phyloP scores from a whole-genome alignment of 2,888 invertebrate genomes.

The Temnothorax ravouxi region DNA sequence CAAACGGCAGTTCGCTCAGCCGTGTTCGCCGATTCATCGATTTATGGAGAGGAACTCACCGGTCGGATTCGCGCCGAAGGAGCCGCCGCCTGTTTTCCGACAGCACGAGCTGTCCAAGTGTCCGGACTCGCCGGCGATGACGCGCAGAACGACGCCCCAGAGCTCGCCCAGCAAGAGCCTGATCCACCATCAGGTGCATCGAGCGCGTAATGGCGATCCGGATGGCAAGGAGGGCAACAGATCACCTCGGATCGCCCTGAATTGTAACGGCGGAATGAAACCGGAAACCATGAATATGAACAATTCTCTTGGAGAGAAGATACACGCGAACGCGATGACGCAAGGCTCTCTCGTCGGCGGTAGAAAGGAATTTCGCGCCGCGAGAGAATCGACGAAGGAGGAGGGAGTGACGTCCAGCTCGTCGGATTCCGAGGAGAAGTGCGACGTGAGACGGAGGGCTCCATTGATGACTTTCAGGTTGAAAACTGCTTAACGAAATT shows the following conservation, averaged over 20 bases:
- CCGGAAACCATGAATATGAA: background rate
- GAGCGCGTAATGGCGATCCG: constrained; percentile 55
- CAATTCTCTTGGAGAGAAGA: constrained; percentile 12
- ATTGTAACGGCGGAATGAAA: constrained; percentile 63
- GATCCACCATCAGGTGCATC: constrained; percentile 43
- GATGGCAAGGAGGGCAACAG: constrained; percentile 56
- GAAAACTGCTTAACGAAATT: background rate
- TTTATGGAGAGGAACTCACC: constrained; percentile 78
- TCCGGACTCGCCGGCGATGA: constrained; percentile 74
- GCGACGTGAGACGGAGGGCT: constrained; percentile 78
- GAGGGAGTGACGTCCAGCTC: constrained; percentile 80
- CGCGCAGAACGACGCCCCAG: constrained; percentile 72
- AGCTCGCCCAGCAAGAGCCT: constrained; percentile 72
- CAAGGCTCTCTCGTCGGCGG: constrained; percentile 34
- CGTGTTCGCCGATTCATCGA: constrained; percentile 79
- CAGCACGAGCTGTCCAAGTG: constrained; percentile 70
- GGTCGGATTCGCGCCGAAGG: background rate
- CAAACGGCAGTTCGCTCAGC: constrained; percentile 80
- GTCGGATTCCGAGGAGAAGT: constrained; percentile 82
- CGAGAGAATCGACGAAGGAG: constrained; percentile 70
- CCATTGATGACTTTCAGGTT: constrained; percentile 86
- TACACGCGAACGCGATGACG: background rate
- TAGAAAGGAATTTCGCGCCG: constrained; percentile 56
- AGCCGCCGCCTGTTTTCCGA: constrained; percentile 51
- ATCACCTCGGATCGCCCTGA: constrained; percentile 35